Conservation (phyloP, 2,888 invertebrate genomes). For the Ceraclea dissimilis region DNA sequence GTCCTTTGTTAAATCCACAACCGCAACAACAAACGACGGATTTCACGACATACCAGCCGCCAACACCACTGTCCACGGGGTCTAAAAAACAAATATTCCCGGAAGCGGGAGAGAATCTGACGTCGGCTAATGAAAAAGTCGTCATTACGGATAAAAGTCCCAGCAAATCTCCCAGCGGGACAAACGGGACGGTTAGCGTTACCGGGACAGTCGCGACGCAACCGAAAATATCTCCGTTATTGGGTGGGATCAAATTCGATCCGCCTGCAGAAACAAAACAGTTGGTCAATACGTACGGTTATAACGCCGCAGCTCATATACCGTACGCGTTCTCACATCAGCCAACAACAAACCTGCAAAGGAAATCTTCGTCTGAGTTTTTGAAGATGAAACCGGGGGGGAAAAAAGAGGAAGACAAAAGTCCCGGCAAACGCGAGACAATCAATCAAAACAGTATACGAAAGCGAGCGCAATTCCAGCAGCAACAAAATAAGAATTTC, state of each 20-base stretch:
- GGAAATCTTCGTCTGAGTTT: conserved; percentile 10
- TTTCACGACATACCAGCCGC: conserved; percentile 22
- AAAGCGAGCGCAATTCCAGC: conserved; percentile 30
- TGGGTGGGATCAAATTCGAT: conserved; percentile 35
- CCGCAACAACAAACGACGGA: conserved; percentile 29
- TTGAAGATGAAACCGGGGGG: conserved; percentile 27
- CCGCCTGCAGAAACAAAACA: conserved; percentile 37
- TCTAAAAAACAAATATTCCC: conserved; percentile 43
- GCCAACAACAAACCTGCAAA: neutral
- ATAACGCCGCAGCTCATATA: conserved; percentile 40
- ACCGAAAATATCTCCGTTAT: conserved; percentile 44
- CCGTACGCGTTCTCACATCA: conserved; percentile 47
- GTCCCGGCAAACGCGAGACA: conserved; percentile 13
- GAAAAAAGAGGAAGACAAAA: conserved; percentile 11
- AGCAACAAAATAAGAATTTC: conserved; percentile 22
- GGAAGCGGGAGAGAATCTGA: conserved; percentile 33
- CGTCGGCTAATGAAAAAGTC: conserved; percentile 37
- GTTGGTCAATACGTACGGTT: conserved; percentile 36
- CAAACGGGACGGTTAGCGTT: conserved; percentile 26
- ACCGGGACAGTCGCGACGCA: conserved; percentile 31
- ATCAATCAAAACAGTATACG: conserved; percentile 32
- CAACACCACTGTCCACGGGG: conserved; percentile 27
- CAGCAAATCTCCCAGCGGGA: conserved; percentile 34
- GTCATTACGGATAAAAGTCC: conserved; percentile 35
- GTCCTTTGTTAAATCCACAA: no score